phyloP scores from a whole-genome alignment of 2,888 invertebrate genomes.

The Andrena haemorrhoa region DNA sequence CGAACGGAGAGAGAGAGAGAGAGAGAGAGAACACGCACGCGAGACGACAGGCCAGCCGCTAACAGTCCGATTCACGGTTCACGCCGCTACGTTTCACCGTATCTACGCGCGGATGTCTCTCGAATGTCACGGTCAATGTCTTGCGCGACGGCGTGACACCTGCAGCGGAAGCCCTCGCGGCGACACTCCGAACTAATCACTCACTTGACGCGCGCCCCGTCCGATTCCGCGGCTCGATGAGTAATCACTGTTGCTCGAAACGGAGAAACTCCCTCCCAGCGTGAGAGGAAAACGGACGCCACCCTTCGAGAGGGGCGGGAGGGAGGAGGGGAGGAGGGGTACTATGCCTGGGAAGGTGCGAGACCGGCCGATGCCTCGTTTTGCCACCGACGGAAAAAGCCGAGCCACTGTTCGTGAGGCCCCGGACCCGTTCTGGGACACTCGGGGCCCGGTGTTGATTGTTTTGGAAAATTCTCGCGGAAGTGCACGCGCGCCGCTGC shows the following conservation, averaged over 20 bases:
- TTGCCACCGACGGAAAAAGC: neutral
- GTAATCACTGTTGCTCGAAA: constrained; percentile 20
- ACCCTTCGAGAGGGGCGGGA: neutral
- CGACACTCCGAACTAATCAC: constrained; percentile 63
- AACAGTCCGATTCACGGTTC: constrained; percentile 10
- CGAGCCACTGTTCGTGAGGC: constrained; percentile 19
- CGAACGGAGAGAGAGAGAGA: no score
- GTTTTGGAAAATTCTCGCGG: neutral
- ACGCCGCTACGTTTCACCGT: constrained; percentile 33
- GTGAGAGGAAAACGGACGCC: neutral
- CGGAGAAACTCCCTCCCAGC: neutral
- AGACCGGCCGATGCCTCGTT: neutral
- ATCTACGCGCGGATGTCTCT: constrained; percentile 52
- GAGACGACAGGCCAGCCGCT: neutral
- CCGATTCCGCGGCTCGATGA: constrained; percentile 13
- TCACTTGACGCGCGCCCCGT: constrained; percentile 51
- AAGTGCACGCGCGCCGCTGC: constrained; percentile 10
- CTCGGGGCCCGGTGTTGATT: neutral
- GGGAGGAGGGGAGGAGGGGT: neutral
- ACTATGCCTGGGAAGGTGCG: neutral
- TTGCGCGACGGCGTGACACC: constrained; percentile 71
- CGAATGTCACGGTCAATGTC: constrained; percentile 76
- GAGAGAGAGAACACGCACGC: neutral
- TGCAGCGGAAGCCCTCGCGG: constrained; percentile 66
- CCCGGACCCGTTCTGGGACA: neutral